Base-by-base conservation (phyloP, 53 echinoderm and acorn worm species). In the Echinarachnius parma region DNA sequence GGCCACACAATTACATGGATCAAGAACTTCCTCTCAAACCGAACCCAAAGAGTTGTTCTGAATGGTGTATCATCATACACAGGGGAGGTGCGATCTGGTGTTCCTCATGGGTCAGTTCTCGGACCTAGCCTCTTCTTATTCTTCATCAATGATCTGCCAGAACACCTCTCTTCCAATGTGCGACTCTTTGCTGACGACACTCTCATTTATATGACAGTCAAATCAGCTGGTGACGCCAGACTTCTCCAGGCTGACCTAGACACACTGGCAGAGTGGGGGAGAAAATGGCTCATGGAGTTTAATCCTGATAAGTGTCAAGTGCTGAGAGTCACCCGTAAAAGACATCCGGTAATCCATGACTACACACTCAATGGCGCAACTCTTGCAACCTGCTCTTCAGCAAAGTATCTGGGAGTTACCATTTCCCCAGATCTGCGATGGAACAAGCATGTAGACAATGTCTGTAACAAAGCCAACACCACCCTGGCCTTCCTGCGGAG, bases 261-360 rank as follows among this genome's bases (percentile, higher is more conserved):
- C 44, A 45, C 64, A 13, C 64, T 63, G n/a, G 64, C 64, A 14
- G 64, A 45, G 9, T 78, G 78, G 78, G 64, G 30, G 16, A n/a
- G 37, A 37, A 64, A 50, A 28, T 64, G 78, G 78, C 61, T 78
- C 44, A 80, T 80, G 80, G 56, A 55, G 46, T 80, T 60, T 56
- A 66, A 58, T 15, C 81, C 70, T 16, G 48, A 61, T 9, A 81
- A 75, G 60, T 81, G 74, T 34, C 26, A 81, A 28, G 60, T 81
- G 8, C 75, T 70, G 34, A 56, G 59, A 7, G 57, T 80, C 59
- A 80, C 80, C 57, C 46, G 44, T 18, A 80, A 65, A 32, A 39
- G 68, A 22, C 34, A 79, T 9, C 66, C 46, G 2, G 19, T 19
- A 22, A 24, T 34, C 2, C 29, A 4, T 23, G 37, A 28, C 16